Evolutionary conservation across 2,113 vertebrate species (phyloP).

Genomic region (Anguilla rostrata): DNA sequence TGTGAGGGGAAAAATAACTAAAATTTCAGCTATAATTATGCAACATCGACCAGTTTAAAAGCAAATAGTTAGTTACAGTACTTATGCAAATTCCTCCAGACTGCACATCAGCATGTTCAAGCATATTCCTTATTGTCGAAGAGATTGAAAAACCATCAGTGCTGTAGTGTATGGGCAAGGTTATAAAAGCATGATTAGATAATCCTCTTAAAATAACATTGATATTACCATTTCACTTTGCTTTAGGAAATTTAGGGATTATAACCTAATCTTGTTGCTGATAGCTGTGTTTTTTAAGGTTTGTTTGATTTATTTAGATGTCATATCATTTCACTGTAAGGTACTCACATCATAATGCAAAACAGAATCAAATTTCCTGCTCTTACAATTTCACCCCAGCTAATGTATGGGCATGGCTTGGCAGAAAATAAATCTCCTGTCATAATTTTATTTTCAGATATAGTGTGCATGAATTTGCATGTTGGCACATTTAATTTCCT

Average conservation of each 20-base stretch:
- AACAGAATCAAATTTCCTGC: not conserved
- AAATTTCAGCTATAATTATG: no score
- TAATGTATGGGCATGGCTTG: not conserved
- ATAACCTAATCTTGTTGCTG: not conserved
- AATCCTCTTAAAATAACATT: not conserved
- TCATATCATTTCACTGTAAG: not conserved
- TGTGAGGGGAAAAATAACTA: no score
- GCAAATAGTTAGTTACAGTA: no score
- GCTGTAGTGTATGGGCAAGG: no score
- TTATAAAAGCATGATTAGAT: no score
- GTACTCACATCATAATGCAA: not conserved
- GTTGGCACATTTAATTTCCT: not conserved
- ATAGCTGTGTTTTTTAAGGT: not conserved
- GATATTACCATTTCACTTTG: not conserved
- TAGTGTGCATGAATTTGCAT: not conserved
- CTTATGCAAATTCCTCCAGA: no score
- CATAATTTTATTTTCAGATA: not conserved
- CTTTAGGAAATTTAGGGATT: not conserved
- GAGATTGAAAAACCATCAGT: no score
- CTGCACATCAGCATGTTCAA: no score
- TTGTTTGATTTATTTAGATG: no score
- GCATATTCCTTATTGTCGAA: no score
- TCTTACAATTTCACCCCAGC: not conserved
- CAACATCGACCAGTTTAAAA: no score
- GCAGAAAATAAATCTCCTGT: not conserved